Evolutionary conservation across 2,113 vertebrate species (phyloP).

Genomic region (Tauraco erythrolophus): DNA sequence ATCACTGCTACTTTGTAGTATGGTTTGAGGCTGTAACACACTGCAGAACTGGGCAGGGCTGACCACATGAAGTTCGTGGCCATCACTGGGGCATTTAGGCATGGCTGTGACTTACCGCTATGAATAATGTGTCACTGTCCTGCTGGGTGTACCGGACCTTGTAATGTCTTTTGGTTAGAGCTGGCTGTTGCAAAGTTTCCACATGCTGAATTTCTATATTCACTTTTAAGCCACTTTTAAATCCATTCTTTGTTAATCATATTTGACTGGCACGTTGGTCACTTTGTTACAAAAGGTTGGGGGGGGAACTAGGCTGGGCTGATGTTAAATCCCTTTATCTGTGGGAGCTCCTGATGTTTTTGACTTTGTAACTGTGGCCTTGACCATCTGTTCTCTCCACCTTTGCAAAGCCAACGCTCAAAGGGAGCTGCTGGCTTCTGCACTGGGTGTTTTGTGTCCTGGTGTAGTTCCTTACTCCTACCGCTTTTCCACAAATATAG

Average conservation of each 20-base stretch:
- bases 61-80: background rate
- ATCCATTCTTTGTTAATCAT: background rate
- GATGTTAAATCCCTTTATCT: background rate
- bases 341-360: background rate
- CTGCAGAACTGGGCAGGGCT: background rate
- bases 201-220: background rate
- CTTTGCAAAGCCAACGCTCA: background rate
- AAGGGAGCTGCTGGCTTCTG: background rate
- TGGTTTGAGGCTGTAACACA: background rate
- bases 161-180: background rate
- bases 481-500: background rate
- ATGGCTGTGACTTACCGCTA: background rate
- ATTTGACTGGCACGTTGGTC: background rate
- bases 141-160: fast-evolving
- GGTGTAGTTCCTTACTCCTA: background rate
- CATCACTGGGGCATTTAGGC: background rate
- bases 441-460: background rate
- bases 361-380: background rate
- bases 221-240: background rate
- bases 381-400: background rate
- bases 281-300: background rate
- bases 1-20: background rate
- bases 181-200: background rate
- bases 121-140: background rate
- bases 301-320: background rate